Percentiles rank a stretch among this genome's conserved stretches.
Conservation (phyloP, 2,113 vertebrate species). For the Progne subis region DNA sequence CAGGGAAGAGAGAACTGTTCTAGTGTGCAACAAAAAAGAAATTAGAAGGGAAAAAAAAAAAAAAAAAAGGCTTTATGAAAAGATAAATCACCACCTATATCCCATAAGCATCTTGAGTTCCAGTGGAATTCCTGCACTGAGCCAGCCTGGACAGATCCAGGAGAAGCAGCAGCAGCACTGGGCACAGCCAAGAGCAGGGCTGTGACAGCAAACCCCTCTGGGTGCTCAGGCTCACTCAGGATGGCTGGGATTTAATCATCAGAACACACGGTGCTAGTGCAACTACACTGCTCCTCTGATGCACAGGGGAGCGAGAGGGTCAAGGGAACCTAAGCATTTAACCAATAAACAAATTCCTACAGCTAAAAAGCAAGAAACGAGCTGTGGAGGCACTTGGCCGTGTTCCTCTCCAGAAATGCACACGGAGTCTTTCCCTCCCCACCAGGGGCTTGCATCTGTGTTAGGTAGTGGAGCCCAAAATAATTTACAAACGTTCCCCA, state of each 20-base stretch:
- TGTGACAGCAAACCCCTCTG: neutral
- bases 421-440: neutral
- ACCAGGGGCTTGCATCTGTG: neutral
- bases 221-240: neutral
- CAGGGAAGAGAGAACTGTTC: neutral
- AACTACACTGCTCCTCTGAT: neutral
- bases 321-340: neutral
- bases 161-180: neutral
- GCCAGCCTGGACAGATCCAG: neutral
- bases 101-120: neutral
- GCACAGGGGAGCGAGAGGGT: neutral
- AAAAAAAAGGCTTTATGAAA: neutral
- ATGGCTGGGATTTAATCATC: neutral
- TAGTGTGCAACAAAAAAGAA: neutral
- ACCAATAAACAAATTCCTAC: neutral
- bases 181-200: neutral
- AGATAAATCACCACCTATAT: neutral
- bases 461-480: neutral
- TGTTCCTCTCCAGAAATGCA: neutral
- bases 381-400: neutral
- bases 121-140: neutral
- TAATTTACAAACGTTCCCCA: neutral
- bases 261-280: neutral
- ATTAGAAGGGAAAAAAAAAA: too few relatives aligned
- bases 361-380: slow-evolving; percentile 4